A percentile compares a stretch with the other conserved stretches of the same genome.
These are phyloP conservation scores for Symphodus melops DNA, from an alignment of 2,113 vertebrate genomes.

Conservation along the genomic window DNA sequence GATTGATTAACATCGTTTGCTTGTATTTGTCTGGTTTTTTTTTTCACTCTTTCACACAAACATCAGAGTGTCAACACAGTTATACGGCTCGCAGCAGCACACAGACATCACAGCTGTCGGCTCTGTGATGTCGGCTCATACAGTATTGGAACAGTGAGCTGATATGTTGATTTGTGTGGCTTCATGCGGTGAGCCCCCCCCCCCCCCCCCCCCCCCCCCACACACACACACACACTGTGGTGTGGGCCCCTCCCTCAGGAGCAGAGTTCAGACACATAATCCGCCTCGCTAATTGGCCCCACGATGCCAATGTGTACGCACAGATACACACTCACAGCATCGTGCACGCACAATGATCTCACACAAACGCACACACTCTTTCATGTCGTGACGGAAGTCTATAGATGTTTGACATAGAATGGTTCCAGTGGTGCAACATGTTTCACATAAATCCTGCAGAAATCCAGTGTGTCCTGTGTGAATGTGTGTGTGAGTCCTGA, in stretches of 20 bases:
- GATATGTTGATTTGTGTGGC: constrained; percentile 53
- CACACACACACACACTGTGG: constrained; percentile 45
- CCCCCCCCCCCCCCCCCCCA: constrained; percentile 10
- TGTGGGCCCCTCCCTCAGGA: constrained; percentile 62
- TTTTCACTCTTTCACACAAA: not conserved
- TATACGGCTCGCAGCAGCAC: not conserved
- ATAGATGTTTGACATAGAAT: no score
- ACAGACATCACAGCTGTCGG: constrained; percentile 35
- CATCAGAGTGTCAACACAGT: not conserved
- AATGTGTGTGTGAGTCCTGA: no score
- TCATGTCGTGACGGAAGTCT: no score
- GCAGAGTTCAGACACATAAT: constrained; percentile 73
- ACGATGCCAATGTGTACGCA: constrained; percentile 56
- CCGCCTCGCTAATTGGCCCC: constrained; percentile 77
- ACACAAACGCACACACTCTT: constrained; percentile 7
- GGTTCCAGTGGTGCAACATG: no score
- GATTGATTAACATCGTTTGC: no score
- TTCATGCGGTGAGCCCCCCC: constrained; percentile 41
- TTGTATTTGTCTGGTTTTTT: no score
- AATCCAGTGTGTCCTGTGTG: no score
- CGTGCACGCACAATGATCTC: not conserved
- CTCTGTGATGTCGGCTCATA: constrained; percentile 41
- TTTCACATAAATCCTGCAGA: no score
- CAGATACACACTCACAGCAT: constrained; percentile 38
- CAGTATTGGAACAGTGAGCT: constrained; percentile 19